Conservation (phyloP, 64 coral and sea anemone species). For the Montipora capricornis region DNA sequence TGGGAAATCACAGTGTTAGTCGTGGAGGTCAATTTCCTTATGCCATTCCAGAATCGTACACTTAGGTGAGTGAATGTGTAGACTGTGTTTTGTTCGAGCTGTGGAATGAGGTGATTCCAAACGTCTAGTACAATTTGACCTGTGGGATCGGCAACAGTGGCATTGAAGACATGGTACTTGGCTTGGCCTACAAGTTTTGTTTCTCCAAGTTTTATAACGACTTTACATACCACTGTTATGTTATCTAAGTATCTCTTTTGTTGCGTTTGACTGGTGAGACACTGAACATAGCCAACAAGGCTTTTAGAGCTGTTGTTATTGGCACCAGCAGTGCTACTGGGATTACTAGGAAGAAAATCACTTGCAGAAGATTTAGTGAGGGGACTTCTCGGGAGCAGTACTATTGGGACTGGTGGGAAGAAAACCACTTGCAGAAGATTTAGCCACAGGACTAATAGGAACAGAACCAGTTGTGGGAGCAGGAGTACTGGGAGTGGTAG, state of each 20-base stretch:
- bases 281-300: constrained; percentile 61
- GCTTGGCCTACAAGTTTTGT: constrained; percentile 41
- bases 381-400: neutral
- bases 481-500: too few species aligned
- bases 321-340: too few species aligned
- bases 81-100: constrained; percentile 4
- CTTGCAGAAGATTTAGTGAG: neutral
- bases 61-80: constrained; percentile 54
- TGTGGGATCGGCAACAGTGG: constrained; percentile 46
- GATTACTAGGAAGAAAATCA: neutral
- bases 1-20: constrained; percentile 36
- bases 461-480: too few species aligned
- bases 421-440: too few species aligned
- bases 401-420: too few species aligned
- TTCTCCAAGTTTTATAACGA: neutral
- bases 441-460: too few species aligned
- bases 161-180: constrained; percentile 31
- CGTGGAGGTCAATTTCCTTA: constrained; percentile 53
- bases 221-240: constrained; percentile 8
- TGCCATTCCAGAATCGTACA: constrained; percentile 43
- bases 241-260: constrained; percentile 54
- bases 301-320: neutral
- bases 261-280: constrained; percentile 52
- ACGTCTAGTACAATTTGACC: constrained; percentile 54
- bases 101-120: constrained; percentile 63